phyloP scores from a whole-genome alignment of 2,888 invertebrate species.

The Aradus depressus region DNA sequence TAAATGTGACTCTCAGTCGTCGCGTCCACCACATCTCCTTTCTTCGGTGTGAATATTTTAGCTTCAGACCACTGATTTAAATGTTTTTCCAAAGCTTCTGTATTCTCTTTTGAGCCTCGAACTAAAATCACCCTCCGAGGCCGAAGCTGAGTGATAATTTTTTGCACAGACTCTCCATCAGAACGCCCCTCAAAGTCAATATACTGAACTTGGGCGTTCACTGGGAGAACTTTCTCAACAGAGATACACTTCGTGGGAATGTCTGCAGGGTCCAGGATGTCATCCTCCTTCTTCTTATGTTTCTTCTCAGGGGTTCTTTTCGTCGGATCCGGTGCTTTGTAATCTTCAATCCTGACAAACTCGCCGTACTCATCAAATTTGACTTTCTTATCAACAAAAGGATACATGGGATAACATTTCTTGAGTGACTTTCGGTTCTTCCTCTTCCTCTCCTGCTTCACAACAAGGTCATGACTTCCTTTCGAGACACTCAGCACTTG shows the following conservation, averaged over 20 bases:
- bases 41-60: slow-evolving; percentile 67
- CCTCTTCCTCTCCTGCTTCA: slow-evolving; percentile 55
- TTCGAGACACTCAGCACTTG: slow-evolving; percentile 67
- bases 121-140: slow-evolving; percentile 72
- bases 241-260: slow-evolving; percentile 84
- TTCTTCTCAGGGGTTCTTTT: slow-evolving; percentile 56
- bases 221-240: slow-evolving; percentile 57
- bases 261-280: slow-evolving; percentile 49
- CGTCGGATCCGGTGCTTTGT: slow-evolving; percentile 63
- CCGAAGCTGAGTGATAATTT: slow-evolving; percentile 68
- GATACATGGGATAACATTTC: slow-evolving; percentile 94
- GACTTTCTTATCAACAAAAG: slow-evolving; percentile 81
- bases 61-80: slow-evolving; percentile 54
- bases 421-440: slow-evolving; percentile 58
- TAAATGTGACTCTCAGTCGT: slow-evolving; percentile 97
- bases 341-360: slow-evolving; percentile 78
- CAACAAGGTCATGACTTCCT: slow-evolving; percentile 80
- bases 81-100: slow-evolving; percentile 54
- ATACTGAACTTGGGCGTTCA: slow-evolving; percentile 79
- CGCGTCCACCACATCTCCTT: slow-evolving; percentile 81
- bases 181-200: slow-evolving; percentile 95
- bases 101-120: slow-evolving; percentile 58
- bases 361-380: slow-evolving; percentile 95
- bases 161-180: slow-evolving; percentile 69
- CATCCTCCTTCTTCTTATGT: slow-evolving; percentile 18